A percentile compares a stretch with the other conserved stretches of the same genome.
Conservation (phyloP, 2,888 invertebrate species). For the Volucella bombylans region DNA sequence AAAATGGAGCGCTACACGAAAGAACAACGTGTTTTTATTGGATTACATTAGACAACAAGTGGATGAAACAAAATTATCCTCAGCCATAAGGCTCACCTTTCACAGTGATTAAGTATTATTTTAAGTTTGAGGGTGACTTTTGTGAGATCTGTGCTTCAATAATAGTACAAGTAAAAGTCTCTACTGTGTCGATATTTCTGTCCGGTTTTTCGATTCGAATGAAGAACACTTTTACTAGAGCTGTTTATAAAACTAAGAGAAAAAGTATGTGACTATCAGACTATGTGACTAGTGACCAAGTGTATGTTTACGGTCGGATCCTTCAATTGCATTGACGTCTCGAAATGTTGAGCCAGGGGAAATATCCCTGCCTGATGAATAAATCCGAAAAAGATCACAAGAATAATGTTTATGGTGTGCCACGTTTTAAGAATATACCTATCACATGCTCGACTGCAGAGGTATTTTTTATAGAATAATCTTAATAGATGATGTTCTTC, state of each 20-base stretch:
- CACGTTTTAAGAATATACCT: slow-evolving; percentile 84
- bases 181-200: slow-evolving; percentile 86
- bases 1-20: no score
- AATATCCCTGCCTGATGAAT: slow-evolving; percentile 94
- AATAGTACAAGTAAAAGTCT: slow-evolving; percentile 88
- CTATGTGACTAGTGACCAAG: slow-evolving; percentile 89
- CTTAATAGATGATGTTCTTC: slow-evolving; percentile 77
- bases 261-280: slow-evolving; percentile 89
- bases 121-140: slow-evolving; percentile 85
- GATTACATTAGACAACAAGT: no score
- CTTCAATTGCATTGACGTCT: slow-evolving; percentile 84
- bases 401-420: slow-evolving; percentile 87
- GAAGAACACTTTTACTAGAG: slow-evolving; percentile 85
- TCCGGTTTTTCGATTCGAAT: slow-evolving; percentile 84
- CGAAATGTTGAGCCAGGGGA: slow-evolving; percentile 86
- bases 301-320: slow-evolving; percentile 84
- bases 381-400: slow-evolving; percentile 91
- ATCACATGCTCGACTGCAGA: slow-evolving; percentile 80
- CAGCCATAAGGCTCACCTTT: slow-evolving; percentile 82
- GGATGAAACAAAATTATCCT: no score
- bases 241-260: slow-evolving; percentile 89
- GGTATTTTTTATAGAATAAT: slow-evolving; percentile 77
- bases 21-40: no score
- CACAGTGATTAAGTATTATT: slow-evolving; percentile 84
- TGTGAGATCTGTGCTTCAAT: slow-evolving; percentile 86